Evolutionary conservation across 2,888 invertebrate species (phyloP).

Genomic region (Acrobasis repandana): DNA sequence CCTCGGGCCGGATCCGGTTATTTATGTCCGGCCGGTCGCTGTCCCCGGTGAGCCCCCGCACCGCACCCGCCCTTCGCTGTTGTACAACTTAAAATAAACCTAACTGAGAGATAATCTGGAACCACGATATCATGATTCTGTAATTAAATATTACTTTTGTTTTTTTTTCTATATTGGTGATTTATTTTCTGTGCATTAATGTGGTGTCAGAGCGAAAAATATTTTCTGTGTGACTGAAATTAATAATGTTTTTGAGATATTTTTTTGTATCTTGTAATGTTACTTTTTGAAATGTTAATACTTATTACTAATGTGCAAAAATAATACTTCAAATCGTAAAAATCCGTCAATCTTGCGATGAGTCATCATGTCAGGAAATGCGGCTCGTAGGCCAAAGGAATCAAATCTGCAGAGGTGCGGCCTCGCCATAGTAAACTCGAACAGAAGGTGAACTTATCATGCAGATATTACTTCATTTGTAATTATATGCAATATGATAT

Average conservation of each 20-base stretch:
- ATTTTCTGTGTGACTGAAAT: too few species aligned
- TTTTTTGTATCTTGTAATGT: too few species aligned
- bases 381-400: constrained; percentile 13
- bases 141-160: too few species aligned
- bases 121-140: too few species aligned
- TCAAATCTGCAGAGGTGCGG: constrained; percentile 20
- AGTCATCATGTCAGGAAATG: constrained; percentile 16
- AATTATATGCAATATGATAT: too few species aligned
- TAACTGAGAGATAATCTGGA: neutral
- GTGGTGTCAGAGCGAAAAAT: too few species aligned
- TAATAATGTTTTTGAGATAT: too few species aligned
- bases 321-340: neutral
- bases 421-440: neutral
- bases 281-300: too few species aligned
- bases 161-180: too few species aligned
- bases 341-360: constrained; percentile 7
- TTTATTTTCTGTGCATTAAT: too few species aligned
- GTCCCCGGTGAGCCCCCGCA: constrained; percentile 19
- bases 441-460: constrained; percentile 4
- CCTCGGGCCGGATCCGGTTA: constrained; percentile 39
- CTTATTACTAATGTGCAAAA: too few species aligned
- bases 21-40: constrained; percentile 44
- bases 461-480: too few species aligned
- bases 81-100: constrained; percentile 17
- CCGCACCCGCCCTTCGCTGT: constrained; percentile 14